phyloP scores from a whole-genome alignment of 2,113 vertebrate genomes.

The Irena cyanogastra region DNA sequence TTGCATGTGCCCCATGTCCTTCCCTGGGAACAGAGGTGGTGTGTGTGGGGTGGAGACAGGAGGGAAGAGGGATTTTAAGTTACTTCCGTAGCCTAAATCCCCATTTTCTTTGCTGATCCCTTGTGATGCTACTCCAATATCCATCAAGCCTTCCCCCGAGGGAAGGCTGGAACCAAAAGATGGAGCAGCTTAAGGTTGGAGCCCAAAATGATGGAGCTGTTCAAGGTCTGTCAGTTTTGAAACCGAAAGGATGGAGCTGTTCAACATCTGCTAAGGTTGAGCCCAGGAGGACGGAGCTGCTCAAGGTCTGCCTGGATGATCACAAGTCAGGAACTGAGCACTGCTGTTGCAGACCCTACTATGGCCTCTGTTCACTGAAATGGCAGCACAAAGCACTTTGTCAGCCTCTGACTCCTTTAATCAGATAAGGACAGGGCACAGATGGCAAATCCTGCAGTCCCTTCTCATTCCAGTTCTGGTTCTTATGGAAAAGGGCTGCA shows the following conservation, averaged over 20 bases:
- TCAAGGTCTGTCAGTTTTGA: too few species aligned
- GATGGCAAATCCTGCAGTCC: neutral
- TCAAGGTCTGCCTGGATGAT: neutral
- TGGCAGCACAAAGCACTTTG: neutral
- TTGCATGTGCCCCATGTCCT: accelerated
- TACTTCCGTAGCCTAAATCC: neutral
- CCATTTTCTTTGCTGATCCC: neutral
- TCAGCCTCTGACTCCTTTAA: neutral
- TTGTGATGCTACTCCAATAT: neutral
- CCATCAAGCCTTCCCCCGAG: neutral
- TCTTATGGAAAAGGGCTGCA: neutral
- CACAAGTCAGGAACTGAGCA: accelerated
- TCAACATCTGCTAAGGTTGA: neutral
- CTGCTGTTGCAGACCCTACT: neutral
- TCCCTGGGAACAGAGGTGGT: neutral
- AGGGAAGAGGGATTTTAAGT: neutral
- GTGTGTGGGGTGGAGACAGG: neutral
- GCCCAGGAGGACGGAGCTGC: neutral
- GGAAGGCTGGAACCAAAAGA: neutral
- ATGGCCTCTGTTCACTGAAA: neutral
- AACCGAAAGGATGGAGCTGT: neutral
- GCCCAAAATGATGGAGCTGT: neutral
- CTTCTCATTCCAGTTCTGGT: neutral
- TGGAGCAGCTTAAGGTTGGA: neutral
- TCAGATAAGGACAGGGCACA: neutral